A percentile compares a stretch with the other conserved stretches of the same genome.
Conservation (phyloP, 64 coral and sea anemone genomes). For the Astreopora myriophthalma region DNA sequence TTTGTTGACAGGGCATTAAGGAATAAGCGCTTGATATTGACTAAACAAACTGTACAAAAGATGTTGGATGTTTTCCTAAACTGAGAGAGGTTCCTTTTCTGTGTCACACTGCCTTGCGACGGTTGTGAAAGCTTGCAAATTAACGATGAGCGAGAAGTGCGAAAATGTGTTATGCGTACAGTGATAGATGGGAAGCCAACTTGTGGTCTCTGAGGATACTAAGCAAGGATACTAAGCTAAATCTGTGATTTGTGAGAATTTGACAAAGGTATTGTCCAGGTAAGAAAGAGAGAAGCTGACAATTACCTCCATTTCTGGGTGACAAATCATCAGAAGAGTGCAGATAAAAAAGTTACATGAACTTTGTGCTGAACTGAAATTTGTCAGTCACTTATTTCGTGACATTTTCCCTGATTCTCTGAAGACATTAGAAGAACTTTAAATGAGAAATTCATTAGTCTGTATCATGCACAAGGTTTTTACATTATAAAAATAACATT, state of each 20-base stretch:
- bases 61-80: conserved; percentile 52
- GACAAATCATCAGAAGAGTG: not conserved
- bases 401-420: not conserved
- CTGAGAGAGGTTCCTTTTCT: conserved; percentile 31
- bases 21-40: conserved; percentile 55
- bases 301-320: conserved; percentile 4
- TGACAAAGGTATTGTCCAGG: conserved; percentile 9
- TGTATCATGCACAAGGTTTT: too few relatives aligned
- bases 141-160: conserved; percentile 30
- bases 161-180: conserved; percentile 37
- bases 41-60: conserved; percentile 42
- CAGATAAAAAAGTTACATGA: not conserved
- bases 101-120: conserved; percentile 42
- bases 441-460: not conserved
- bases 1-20: conserved; percentile 61
- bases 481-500: not conserved
- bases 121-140: conserved; percentile 53
- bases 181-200: conserved; percentile 46
- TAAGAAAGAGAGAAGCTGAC: conserved; percentile 22
- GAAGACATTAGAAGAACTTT: not conserved
- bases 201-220: conserved; percentile 30
- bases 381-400: not conserved
- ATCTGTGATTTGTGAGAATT: conserved; percentile 56
- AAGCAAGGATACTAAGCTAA: conserved; percentile 36
- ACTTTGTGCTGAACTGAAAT: not conserved